phyloP scores from a whole-genome alignment of 2,888 invertebrate genomes.

The Campaea margaritaria region DNA sequence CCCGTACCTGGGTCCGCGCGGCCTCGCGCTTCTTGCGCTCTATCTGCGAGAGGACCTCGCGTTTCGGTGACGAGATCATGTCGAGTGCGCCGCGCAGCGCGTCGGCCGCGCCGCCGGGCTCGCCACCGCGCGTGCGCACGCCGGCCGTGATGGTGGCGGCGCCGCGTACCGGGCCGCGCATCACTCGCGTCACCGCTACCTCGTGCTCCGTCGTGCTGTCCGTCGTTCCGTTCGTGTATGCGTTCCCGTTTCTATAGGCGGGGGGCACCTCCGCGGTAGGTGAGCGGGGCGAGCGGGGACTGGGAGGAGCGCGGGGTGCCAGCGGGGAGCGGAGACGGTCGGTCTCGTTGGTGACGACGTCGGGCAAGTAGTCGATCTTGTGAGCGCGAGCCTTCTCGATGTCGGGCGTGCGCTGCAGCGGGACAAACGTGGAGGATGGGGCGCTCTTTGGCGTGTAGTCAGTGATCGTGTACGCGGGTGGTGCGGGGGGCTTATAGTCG shows the following conservation, averaged over 20 bases:
- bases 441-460: constrained; percentile 76
- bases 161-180: constrained; percentile 90
- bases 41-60: constrained; percentile 61
- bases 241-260: constrained; percentile 55
- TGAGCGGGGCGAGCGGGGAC: constrained; percentile 53
- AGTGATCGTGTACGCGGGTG: constrained; percentile 75
- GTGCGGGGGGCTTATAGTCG: constrained; percentile 57
- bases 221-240: constrained; percentile 57
- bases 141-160: constrained; percentile 88
- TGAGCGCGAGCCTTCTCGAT: constrained; percentile 80
- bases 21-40: constrained; percentile 60
- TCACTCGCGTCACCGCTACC: constrained; percentile 89
- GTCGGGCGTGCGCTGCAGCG: constrained; percentile 80
- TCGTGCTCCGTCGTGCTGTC: constrained; percentile 82
- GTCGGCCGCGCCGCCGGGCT: constrained; percentile 73
- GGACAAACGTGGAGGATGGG: constrained; percentile 76
- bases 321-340: constrained; percentile 49
- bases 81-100: constrained; percentile 84
- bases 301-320: constrained; percentile 45
- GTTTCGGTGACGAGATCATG: constrained; percentile 71
- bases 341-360: constrained; percentile 77
- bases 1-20: constrained; percentile 66
- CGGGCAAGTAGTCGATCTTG: constrained; percentile 78
- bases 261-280: constrained; percentile 46
- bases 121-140: constrained; percentile 84